Conservation (phyloP, 2,113 vertebrate genomes). For the Grallaria varia region DNA sequence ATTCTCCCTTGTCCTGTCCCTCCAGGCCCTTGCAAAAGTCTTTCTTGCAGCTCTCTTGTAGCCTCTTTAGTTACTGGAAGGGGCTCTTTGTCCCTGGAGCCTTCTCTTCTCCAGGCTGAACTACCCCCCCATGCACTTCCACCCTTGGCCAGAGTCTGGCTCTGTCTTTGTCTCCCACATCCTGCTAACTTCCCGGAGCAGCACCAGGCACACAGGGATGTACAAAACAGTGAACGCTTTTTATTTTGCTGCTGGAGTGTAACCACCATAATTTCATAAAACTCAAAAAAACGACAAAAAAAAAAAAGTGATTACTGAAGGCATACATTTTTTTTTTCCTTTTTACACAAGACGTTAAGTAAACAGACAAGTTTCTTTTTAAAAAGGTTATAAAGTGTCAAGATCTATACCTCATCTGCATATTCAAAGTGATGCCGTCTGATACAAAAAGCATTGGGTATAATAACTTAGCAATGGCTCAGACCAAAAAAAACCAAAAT, state of each 20-base stretch:
- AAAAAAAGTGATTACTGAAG: slow-evolving; percentile 49
- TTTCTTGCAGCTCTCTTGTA: not conserved
- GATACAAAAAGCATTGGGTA: slow-evolving; percentile 66
- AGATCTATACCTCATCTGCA: slow-evolving; percentile 67
- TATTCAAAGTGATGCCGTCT: slow-evolving; percentile 44
- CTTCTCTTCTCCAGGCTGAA: not conserved
- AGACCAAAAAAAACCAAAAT: not conserved
- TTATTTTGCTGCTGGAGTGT: slow-evolving; percentile 55
- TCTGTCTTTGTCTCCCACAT: not conserved
- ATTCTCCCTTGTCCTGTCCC: not conserved
- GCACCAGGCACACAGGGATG: slow-evolving; percentile 3
- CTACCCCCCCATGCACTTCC: not conserved
- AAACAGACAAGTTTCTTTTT: slow-evolving; percentile 61
- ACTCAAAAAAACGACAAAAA: slow-evolving; percentile 9
- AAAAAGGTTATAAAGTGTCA: slow-evolving; percentile 70
- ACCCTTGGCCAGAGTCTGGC: not conserved
- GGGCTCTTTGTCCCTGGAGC: not conserved
- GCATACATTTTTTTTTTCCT: slow-evolving; percentile 39
- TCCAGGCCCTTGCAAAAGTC: not conserved
- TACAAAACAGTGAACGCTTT: slow-evolving; percentile 68
- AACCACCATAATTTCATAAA: slow-evolving; percentile 58
- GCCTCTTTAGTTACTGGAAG: not conserved
- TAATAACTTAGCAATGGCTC: slow-evolving; percentile 68
- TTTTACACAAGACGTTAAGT: slow-evolving; percentile 61
- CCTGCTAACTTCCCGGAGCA: not conserved